Evolutionary conservation across 2,113 vertebrate species (phyloP), one percentile per base, ranked within the genome.

Genomic region (Uria lomvia): DNA sequence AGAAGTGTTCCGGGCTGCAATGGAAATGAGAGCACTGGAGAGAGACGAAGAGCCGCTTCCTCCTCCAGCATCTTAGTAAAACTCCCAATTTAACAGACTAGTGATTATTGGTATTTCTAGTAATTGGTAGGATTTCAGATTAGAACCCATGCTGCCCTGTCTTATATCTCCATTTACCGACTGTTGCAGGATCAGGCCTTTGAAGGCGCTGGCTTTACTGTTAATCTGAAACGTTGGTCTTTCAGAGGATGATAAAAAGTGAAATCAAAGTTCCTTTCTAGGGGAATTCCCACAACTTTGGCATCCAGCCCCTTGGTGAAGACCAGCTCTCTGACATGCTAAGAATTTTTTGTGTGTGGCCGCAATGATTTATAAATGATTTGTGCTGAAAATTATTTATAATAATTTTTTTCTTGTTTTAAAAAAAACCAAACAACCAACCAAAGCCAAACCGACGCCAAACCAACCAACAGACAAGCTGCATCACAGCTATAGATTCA

Each of bases 291-390:
- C 2, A 0, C 8, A 17, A 17, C n/a, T 47, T 32, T 14, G 34
- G 10, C 21, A 30, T 67, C 52, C 17, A 34, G 45, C 20, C 17
- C 40, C 40, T 47, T 11, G 32, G 42, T 17, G 40, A 65, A 36
- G n/a, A 36, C 40, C 38, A 23, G 12, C 15, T 56, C 29, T 47
- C 5, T 8, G 63, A 23, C 0, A 3, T 4, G 53, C 29, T 2
- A 5, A 30, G 14, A 15, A 13, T 8, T 9, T 59, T 45, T 43
- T 4, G 10, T 50, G 38, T 13, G 27, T 50, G 32, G 49, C 16
- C 7, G 1, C 38, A 8, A 26, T 27, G 32, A 63, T 12, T 49
- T 62, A 8, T 7, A 53, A 34, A 34, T 14, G 3, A 32, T 32
- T 63, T 78, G 7, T 15, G 29, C 23, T 78, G 32, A 23, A 56